phyloP scores from a whole-genome alignment of 1,140 invertebrate genomes.

The Ctenoplectra terminalis region DNA sequence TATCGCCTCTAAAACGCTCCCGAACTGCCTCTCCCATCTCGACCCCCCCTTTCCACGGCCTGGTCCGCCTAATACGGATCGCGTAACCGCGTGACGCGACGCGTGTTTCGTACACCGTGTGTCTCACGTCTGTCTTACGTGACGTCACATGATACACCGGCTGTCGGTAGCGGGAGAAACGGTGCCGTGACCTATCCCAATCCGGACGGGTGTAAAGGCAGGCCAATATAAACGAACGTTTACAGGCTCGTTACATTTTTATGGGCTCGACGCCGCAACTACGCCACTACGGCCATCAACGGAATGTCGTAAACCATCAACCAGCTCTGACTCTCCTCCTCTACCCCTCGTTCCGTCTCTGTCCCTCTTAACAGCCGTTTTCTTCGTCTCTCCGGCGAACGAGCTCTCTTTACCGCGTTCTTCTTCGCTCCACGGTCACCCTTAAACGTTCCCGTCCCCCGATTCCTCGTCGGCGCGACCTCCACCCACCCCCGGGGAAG shows the following conservation, averaged over 20 bases:
- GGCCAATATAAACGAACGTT: conserved; percentile 83
- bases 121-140: conserved; percentile 63
- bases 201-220: conserved; percentile 79
- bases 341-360: conserved; percentile 17
- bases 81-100: conserved; percentile 28
- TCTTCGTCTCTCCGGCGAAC: neutral
- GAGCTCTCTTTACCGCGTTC: conserved; percentile 12
- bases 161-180: conserved; percentile 54
- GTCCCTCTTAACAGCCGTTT: neutral
- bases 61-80: conserved; percentile 32
- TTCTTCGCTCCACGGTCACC: conserved; percentile 50
- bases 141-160: conserved; percentile 72
- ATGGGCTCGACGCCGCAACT: conserved; percentile 81
- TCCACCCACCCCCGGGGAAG: conserved; percentile 41
- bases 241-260: conserved; percentile 84
- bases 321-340: conserved; percentile 56
- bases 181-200: conserved; percentile 79
- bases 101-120: neutral
- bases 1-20: conserved; percentile 59
- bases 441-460: conserved; percentile 41
- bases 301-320: conserved; percentile 82
- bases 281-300: conserved; percentile 80
- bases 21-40: neutral
- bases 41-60: neutral
- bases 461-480: conserved; percentile 28